A percentile compares a stretch with the other conserved stretches of the same genome.
phyloP scores from a whole-genome alignment of 2,113 vertebrate genomes.

The Odontophorus gujanensis region DNA sequence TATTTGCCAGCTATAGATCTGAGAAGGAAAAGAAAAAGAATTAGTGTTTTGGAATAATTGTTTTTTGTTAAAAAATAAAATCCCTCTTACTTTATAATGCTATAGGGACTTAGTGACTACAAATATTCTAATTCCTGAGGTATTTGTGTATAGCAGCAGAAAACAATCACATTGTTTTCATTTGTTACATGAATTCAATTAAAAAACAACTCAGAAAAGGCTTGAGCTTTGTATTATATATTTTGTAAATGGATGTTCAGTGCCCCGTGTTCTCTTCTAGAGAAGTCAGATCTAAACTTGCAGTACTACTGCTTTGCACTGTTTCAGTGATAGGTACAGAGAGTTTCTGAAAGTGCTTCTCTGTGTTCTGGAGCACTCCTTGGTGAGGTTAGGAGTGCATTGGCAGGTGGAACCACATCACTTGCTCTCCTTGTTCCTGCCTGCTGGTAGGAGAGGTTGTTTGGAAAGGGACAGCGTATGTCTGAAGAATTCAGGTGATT shows the following conservation, averaged over 20 bases:
- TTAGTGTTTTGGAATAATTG: neutral
- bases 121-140: neutral
- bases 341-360: neutral
- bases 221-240: neutral
- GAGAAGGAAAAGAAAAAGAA: neutral
- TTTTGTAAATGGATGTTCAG: neutral
- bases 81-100: neutral
- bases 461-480: neutral
- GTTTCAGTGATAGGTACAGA: neutral
- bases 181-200: neutral
- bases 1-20: neutral
- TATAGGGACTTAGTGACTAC: neutral
- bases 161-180: neutral
- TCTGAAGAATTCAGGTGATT: neutral
- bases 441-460: neutral
- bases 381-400: neutral
- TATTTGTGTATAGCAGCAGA: neutral
- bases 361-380: neutral
- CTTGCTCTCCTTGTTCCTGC: neutral
- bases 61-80: neutral
- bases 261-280: neutral
- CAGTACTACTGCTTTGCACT: neutral
- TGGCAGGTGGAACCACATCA: neutral
- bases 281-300: neutral
- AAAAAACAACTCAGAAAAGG: neutral